Percentiles rank a stretch among this genome's conserved stretches.
Evolutionary conservation across 1,140 invertebrate species (phyloP).

Genomic region (Drosophila varians): DNA sequence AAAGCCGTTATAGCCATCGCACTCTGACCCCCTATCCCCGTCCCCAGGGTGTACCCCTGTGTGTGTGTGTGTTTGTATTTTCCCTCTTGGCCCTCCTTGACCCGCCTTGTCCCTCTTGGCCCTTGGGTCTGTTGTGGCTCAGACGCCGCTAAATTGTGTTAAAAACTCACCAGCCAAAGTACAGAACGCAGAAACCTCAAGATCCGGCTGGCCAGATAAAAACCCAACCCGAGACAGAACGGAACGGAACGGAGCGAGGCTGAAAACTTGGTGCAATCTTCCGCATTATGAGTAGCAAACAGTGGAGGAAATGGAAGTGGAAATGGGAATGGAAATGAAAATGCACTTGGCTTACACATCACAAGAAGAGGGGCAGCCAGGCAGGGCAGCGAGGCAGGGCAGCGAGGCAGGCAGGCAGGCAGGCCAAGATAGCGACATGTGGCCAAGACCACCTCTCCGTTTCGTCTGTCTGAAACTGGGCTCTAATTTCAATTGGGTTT

Average conservation of each 20-base stretch:
- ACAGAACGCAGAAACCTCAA: conserved; percentile 81
- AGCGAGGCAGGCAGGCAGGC: conserved; percentile 6
- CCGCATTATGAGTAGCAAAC: conserved; percentile 75
- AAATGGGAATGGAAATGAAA: conserved; percentile 64
- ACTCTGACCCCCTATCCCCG: neutral
- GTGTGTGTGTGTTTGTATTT: neutral
- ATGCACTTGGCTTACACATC: conserved; percentile 69
- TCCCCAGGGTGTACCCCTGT: neutral
- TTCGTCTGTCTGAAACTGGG: conserved; percentile 26
- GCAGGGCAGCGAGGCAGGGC: too few relatives aligned
- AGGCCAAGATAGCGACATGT: conserved; percentile 59
- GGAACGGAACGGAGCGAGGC: conserved; percentile 33
- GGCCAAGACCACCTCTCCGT: conserved; percentile 38
- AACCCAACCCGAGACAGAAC: conserved; percentile 40
- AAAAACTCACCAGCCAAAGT: conserved; percentile 69
- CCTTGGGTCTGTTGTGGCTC: conserved; percentile 20
- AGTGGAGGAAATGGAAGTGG: conserved; percentile 27
- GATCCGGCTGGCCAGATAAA: conserved; percentile 67
- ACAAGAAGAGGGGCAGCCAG: conserved; percentile 1
- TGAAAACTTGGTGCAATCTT: conserved; percentile 71
- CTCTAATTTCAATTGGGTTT: conserved; percentile 82
- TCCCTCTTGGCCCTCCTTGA: too few relatives aligned
- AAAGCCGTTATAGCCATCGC: conserved; percentile 50
- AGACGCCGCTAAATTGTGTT: conserved; percentile 75
- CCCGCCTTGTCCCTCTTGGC: neutral